Evolutionary conservation across 1,140 invertebrate genomes (phyloP), one percentile per base, ranked within the genome.

Genomic region (Apolygus lucorum): DNA sequence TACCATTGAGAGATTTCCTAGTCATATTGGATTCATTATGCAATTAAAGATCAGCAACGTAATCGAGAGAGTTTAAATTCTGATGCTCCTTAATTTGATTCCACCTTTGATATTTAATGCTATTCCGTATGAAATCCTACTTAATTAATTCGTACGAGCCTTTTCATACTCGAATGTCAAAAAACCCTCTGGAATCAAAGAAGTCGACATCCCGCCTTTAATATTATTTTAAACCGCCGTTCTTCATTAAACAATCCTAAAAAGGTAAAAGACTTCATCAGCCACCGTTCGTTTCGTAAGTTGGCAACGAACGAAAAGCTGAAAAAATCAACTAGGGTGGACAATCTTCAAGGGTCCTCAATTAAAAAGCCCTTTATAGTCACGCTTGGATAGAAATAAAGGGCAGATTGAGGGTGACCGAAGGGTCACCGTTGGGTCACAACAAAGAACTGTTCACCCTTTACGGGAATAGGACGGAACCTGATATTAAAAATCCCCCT

Each of bases 281-380:
- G 22, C 54, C 11, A 4, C 4, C 54, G 54, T n/a, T n/a, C n/a
- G n/a, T n/a, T n/a, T n/a, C n/a, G 54, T 59, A 59, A 59, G 11
- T 59, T 59, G 22, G 54, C 22, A 21, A 21, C 22, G 22, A 59
- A 59, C 11, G 54, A 59, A 59, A 59, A 59, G 22, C 54, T 59
- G 8, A 59, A 59, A 24, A 59, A 24, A 59, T 13, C 8, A 59
- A 59, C 8, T 11, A 59, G 54, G 54, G 11, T 21, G 22, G 54
- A 11, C 13, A 59, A 59, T 14, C 11, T 11, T 11, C 8, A 59
- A 59, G 22, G 22, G 54, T 21, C 54, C 4, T 59, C 54, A 59
- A 59, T 59, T 59, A 59, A 22, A 59, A 59, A 59, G 54, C 54
- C 54, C 54, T 59, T 59, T 59, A 59, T 59, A 59, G 54, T 59